Conservation (phyloP, 1,140 invertebrate genomes). For the Nymphalis io region DNA sequence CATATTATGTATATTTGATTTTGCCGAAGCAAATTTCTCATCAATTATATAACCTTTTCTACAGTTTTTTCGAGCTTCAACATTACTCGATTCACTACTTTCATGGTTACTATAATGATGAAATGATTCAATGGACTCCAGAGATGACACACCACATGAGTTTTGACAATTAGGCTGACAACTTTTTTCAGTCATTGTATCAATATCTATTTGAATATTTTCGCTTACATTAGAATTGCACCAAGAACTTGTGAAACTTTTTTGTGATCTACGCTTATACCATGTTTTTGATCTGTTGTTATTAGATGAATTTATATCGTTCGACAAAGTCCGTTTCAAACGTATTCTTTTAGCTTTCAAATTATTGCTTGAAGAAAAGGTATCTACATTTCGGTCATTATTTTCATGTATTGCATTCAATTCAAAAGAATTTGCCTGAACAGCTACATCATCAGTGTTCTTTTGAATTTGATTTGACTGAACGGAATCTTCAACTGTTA, state of each 20-base stretch:
- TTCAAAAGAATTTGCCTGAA: not conserved
- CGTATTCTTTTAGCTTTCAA: not conserved
- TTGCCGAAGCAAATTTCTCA: constrained; percentile 29
- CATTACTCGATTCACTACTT: not conserved
- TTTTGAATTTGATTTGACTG: constrained; percentile 8
- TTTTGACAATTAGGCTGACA: not conserved
- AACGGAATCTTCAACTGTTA: not conserved
- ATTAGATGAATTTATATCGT: not conserved
- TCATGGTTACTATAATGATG: not conserved
- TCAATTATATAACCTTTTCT: constrained; percentile 17
- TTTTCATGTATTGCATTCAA: not conserved
- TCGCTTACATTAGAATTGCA: not conserved
- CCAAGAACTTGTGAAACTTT: not conserved
- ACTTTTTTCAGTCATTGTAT: not conserved
- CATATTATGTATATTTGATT: not conserved
- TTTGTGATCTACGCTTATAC: constrained; percentile 6
- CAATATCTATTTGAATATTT: not conserved
- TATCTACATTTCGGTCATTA: not conserved
- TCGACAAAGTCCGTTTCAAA: not conserved
- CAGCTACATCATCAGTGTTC: constrained; percentile 12
- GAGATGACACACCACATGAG: not conserved
- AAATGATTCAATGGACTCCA: not conserved
- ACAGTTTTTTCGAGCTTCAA: not conserved
- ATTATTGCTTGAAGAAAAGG: not conserved
- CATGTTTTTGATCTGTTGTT: not conserved